A percentile compares a stretch with the other conserved stretches of the same genome.
phyloP scores from a whole-genome alignment of 2,113 vertebrate genomes.

The Sinocyclocheilus maitianheensis region DNA sequence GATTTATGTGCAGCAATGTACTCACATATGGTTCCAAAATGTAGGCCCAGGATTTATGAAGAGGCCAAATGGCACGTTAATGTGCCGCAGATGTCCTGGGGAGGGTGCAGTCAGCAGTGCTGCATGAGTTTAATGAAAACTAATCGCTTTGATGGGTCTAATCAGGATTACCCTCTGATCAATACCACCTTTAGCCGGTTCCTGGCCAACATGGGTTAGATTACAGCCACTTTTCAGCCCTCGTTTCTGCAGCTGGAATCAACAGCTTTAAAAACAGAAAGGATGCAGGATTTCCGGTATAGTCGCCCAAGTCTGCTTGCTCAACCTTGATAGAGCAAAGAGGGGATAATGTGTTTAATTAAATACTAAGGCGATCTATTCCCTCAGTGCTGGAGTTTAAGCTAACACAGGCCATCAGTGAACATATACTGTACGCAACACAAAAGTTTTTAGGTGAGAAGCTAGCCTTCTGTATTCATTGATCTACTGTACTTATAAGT shows the following conservation, averaged over 20 bases:
- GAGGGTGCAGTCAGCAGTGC: conserved; percentile 54
- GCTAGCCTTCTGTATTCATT: not conserved
- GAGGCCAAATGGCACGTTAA: conserved; percentile 71
- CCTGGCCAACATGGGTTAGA: conserved; percentile 66
- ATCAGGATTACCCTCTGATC: conserved; percentile 74
- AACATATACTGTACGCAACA: not conserved
- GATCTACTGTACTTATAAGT: not conserved
- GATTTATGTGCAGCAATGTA: conserved; percentile 38
- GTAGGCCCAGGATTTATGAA: conserved; percentile 66
- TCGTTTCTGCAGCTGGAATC: conserved; percentile 64
- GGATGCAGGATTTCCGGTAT: conserved; percentile 37
- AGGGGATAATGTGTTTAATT: conserved; percentile 26
- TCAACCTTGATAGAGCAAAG: conserved; percentile 27
- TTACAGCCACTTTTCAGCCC: conserved; percentile 64
- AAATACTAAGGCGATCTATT: conserved; percentile 18
- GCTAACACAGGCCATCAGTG: not conserved
- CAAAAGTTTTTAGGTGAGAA: not conserved
- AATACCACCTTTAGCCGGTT: conserved; percentile 73
- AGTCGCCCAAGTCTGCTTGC: conserved; percentile 23
- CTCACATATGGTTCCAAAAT: conserved; percentile 72
- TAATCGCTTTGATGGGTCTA: conserved; percentile 73
- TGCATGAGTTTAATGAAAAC: conserved; percentile 69
- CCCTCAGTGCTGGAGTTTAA: conserved; percentile 12
- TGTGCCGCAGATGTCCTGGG: conserved; percentile 73
- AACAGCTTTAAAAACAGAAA: conserved; percentile 51